phyloP scores from a whole-genome alignment of 2,888 invertebrate genomes.

The Malthinus flaveolus region DNA sequence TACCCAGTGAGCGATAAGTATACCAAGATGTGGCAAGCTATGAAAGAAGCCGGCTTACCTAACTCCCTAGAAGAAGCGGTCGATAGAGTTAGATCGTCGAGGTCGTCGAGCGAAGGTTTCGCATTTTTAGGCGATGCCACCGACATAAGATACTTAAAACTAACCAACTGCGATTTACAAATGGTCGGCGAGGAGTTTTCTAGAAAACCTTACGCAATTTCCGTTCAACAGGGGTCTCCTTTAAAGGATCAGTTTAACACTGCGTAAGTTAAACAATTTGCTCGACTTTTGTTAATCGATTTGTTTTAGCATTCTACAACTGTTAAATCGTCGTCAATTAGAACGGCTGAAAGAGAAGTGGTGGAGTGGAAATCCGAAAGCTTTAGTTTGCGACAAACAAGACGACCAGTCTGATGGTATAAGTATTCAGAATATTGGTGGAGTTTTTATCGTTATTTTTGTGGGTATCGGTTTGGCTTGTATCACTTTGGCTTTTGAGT shows the following conservation, averaged over 20 bases:
- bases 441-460: slow-evolving; percentile 96
- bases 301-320: slow-evolving; percentile 77
- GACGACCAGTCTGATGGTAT: slow-evolving; percentile 96
- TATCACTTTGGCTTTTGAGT: slow-evolving; percentile 88
- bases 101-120: slow-evolving; percentile 69
- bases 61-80: slow-evolving; percentile 79
- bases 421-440: slow-evolving; percentile 96
- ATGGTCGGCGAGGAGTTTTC: slow-evolving; percentile 97
- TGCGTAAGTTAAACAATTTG: slow-evolving; percentile 72
- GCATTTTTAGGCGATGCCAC: slow-evolving; percentile 90
- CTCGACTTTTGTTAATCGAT: not conserved
- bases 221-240: slow-evolving; percentile 94
- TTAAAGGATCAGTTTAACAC: slow-evolving; percentile 93
- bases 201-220: slow-evolving; percentile 95
- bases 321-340: slow-evolving; percentile 89
- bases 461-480: slow-evolving; percentile 93
- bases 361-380: slow-evolving; percentile 90
- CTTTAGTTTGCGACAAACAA: slow-evolving; percentile 78
- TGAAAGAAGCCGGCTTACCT: slow-evolving; percentile 83
- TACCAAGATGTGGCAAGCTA: slow-evolving; percentile 98
- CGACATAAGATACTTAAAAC: slow-evolving; percentile 73
- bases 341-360: slow-evolving; percentile 94
- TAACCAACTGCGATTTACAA: slow-evolving; percentile 87
- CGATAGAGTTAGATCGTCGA: slow-evolving; percentile 67
- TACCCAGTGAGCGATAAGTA: slow-evolving; percentile 98